These are phyloP conservation scores for Crypturellus undulatus DNA, from an alignment of 2,113 vertebrate genomes.

Conservation along the genomic window DNA sequence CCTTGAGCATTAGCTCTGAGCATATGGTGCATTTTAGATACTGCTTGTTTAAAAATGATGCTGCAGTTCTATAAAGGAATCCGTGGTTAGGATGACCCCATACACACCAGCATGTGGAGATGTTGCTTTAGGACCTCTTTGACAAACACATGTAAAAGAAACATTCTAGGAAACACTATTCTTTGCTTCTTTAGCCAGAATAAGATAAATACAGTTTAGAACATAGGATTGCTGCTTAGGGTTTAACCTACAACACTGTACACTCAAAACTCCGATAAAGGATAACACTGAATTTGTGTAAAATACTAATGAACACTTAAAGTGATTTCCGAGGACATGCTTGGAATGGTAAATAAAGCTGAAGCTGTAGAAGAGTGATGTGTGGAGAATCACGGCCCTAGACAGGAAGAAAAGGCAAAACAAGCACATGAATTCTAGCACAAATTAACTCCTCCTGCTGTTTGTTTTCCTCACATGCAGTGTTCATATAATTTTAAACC, in stretches of 20 bases:
- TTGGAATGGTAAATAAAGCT: neutral
- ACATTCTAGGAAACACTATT: neutral
- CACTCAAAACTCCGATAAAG: neutral
- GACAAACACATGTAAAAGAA: neutral
- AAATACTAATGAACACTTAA: neutral
- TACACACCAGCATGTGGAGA: neutral
- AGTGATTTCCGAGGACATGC: neutral
- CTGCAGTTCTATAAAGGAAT: neutral
- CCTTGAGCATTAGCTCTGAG: neutral
- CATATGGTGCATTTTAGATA: too few relatives aligned
- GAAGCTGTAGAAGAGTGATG: neutral
- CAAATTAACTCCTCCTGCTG: neutral
- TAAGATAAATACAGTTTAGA: neutral
- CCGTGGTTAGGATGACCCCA: neutral
- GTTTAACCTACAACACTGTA: neutral
- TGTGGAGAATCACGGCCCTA: neutral
- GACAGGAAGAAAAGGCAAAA: neutral
- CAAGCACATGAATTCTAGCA: neutral
- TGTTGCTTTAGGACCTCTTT: neutral
- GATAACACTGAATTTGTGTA: neutral
- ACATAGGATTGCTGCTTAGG: neutral
- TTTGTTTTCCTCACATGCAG: neutral
- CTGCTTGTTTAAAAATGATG: neutral
- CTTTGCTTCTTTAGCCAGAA: neutral
- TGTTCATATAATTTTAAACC: rapidly evolving